Evolutionary conservation across 2,797 vertebrate species (phyloP), one percentile per base, ranked within the genome.

Genomic region (Schizopygopsis pylzovi): DNA sequence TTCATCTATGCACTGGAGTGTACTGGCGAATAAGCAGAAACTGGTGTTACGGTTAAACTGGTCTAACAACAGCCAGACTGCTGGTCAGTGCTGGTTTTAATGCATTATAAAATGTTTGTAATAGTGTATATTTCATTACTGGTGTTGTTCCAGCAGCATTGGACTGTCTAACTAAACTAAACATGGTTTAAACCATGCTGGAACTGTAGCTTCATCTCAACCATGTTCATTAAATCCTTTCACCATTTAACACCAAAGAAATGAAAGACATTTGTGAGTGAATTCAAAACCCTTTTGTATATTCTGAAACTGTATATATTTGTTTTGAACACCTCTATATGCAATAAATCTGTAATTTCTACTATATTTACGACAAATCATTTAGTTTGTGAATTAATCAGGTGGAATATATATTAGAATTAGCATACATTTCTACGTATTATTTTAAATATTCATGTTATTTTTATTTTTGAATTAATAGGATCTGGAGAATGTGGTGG

Each of bases 241-340:
- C 22, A 22, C 18, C 18, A 39, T 33, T 22, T n/a, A 10, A 68
- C 63, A 67, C 12, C 28, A 13, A 6, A n/a, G 22, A 59, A n/a
- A 59, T 59, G 1, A 59, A 41, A 43, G 20, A 18, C n/a, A 75
- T 49, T 25, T 28, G 12, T 22, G 49, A 54, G 28, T 77, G 4
- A 4, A 16, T 41, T 61, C 1, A 10, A 16, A 61, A 10, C 37
- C 15, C 9, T 41, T 61, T 41, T 61, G 76, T 43, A 78, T 9
- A 47, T 28, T 63, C 33, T 18, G 15, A 45, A 79, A 43, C n/a
- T 79, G 22, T 79, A 63, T 25, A 79, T 79, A 79, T 79, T 61
- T 28, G 28, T 25, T 6, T 1, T 13, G 15, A 7, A 79, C 28
- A 63, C n/a, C 7, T 25, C 22, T 41, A 9, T 59, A 41, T 8